These are phyloP conservation scores for Premnoplex brunnescens DNA, from an alignment of 2,797 vertebrate genomes.

Conservation along the genomic window DNA sequence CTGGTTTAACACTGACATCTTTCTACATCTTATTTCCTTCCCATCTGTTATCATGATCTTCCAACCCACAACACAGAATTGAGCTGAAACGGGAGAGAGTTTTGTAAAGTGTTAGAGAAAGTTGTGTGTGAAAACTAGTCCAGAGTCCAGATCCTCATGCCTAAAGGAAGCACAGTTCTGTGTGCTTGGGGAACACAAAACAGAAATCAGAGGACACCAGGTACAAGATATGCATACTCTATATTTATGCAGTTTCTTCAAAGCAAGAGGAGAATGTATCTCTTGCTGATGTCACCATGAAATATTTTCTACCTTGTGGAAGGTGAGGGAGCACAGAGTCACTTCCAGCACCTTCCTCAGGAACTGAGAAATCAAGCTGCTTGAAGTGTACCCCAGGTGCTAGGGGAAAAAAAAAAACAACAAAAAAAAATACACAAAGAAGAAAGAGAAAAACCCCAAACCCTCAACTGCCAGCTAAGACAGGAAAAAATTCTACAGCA, in stretches of 20 bases:
- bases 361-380: neutral
- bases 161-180: neutral
- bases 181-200: neutral
- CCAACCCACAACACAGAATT: neutral
- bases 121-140: neutral
- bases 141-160: neutral
- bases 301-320: neutral
- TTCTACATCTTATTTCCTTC: slow-evolving; percentile 9
- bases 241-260: neutral
- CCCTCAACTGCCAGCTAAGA: neutral
- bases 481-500: neutral
- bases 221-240: neutral
- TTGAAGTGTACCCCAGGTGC: neutral
- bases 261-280: neutral
- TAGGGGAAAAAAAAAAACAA: too few species aligned
- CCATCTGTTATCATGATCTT: neutral
- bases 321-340: neutral
- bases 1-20: neutral
- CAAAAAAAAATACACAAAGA: too few species aligned
- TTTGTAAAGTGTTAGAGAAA: slow-evolving; percentile 18
- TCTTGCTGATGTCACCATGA: neutral
- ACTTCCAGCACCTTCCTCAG: neutral
- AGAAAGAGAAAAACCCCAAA: neutral
- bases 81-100: slow-evolving; percentile 1
- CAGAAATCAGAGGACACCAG: neutral